Evolutionary conservation across 2,797 vertebrate genomes (phyloP), one percentile per base, ranked within the genome.

Genomic region (Aldrovandia affinis): DNA sequence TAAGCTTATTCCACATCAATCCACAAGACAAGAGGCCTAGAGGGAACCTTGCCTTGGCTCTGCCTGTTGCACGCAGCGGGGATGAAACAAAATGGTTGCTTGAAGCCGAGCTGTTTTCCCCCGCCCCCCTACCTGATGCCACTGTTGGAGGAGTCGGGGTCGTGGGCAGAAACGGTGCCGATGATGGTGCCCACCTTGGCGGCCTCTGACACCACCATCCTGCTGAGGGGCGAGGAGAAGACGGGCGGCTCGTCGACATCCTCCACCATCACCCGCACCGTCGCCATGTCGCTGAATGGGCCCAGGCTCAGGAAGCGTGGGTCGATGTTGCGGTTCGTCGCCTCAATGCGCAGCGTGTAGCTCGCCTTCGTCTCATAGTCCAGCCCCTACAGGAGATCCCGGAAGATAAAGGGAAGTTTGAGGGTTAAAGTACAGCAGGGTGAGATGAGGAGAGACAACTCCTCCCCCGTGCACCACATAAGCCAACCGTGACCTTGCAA

Each of bases 291-390:
- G 1, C 93, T 96, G 89, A 97, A 97, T 0, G 96, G 96, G 28
- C 96, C 97, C 89, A 96, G 88, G 75, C 94, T 94, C 20, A 96
- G 90, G 87, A 96, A 97, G 9, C 95, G 95, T 83, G 94, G 91
- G 90, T 97, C 96, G 0, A 95, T 89, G 9, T 97, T 93, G 87
- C 93, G 95, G 86, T 97, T 97, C 61, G 96, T 92, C 14, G 94
- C 96, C 91, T 97, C 97, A 90, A 97, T 96, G 87, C 96, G 95
- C 52, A 97, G 86, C 0, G 93, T 96, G 78, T 97, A 97, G 88
- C 95, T 97, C 63, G 95, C 94, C 88, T 96, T 98, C 15, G 95
- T 94, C 94, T 98, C 97, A 86, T 95, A 98, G 90, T 98, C 97
- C 85, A 98, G 90, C 86, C 93, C 93, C 97, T 98, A 33, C 6